Percentiles rank a stretch among this genome's conserved stretches.
Conservation (phyloP, 2,113 vertebrate species). For the Takifugu bimaculatus region DNA sequence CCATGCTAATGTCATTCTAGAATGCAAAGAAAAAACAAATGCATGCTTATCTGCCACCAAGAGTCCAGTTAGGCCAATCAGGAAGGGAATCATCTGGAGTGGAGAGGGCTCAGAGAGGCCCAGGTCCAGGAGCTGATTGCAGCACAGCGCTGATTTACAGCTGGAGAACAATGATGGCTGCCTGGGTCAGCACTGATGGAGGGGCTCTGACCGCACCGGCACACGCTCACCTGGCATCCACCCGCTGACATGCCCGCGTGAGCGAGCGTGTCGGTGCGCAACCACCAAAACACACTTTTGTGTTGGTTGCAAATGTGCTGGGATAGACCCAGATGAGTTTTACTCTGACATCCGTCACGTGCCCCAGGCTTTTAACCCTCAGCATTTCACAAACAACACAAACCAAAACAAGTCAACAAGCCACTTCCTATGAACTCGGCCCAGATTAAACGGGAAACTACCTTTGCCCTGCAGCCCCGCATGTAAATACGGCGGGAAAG, state of each 20-base stretch:
- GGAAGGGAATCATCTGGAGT: conserved; percentile 75
- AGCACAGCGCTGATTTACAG: conserved; percentile 71
- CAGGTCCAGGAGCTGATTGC: conserved; percentile 73
- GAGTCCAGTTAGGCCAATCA: conserved; percentile 80
- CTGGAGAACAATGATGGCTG: conserved; percentile 71
- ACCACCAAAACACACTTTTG: neutral
- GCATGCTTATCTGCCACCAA: conserved; percentile 73
- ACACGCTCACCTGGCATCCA: conserved; percentile 56
- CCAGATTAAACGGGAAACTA: conserved; percentile 56
- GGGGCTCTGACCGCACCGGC: conserved; percentile 42
- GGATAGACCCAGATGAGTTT: conserved; percentile 14
- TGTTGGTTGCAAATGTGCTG: conserved; percentile 15
- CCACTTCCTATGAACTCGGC: conserved; percentile 68
- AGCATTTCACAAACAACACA: conserved; percentile 81
- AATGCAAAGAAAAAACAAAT: conserved; percentile 75
- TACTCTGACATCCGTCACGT: conserved; percentile 42
- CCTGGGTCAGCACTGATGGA: conserved; percentile 69
- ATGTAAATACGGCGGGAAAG: conserved; percentile 63
- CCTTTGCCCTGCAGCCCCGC: conserved; percentile 48
- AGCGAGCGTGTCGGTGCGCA: neutral
- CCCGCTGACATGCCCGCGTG: conserved; percentile 39
- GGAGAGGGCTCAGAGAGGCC: conserved; percentile 67
- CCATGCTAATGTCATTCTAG: conserved; percentile 69
- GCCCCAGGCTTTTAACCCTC: conserved; percentile 72
- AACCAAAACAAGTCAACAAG: conserved; percentile 74